A percentile compares a stretch with the other conserved stretches of the same genome.
phyloP scores from a whole-genome alignment of 53 echinoderm and acorn worm genomes.

The Crossaster papposus region DNA sequence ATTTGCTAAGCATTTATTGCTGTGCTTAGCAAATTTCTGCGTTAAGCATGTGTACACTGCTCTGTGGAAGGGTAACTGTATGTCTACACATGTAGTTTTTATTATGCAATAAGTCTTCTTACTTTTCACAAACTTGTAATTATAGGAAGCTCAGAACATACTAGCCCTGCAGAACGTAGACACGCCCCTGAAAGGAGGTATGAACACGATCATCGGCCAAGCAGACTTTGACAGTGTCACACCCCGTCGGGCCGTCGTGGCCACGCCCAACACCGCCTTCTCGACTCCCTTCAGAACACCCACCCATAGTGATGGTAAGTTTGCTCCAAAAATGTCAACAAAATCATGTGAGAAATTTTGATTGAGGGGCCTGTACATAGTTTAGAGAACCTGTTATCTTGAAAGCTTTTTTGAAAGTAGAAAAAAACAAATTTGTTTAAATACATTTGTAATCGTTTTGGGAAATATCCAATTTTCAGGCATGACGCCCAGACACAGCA shows the following conservation, averaged over 20 bases:
- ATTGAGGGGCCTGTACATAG: no score
- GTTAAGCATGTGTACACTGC: neutral
- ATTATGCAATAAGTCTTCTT: no score
- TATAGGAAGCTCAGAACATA: slow-evolving; percentile 96
- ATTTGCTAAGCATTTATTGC: no score
- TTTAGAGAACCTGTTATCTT: no score
- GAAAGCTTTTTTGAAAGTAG: no score
- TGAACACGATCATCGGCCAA: slow-evolving; percentile 81
- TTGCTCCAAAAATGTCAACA: neutral
- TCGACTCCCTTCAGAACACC: slow-evolving; percentile 98
- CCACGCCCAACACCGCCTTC: slow-evolving; percentile 95
- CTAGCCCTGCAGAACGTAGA: slow-evolving; percentile 96
- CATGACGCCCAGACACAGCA: slow-evolving; percentile 86
- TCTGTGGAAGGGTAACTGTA: no score
- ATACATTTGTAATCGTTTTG: no score
- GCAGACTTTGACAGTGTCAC: slow-evolving; percentile 94
- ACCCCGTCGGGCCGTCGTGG: slow-evolving; percentile 83
- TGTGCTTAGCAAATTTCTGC: neutral
- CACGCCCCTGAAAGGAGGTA: slow-evolving; percentile 94
- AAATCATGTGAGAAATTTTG: no score
- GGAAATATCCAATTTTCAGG: slow-evolving; percentile 42
- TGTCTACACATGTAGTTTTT: no score
- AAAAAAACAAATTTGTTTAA: no score
- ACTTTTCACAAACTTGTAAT: neutral
- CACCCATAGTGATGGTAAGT: slow-evolving; percentile 59